Evolutionary conservation across 2,113 vertebrate species (phyloP), one percentile per base, ranked within the genome.

Genomic region (Scophthalmus maximus): DNA sequence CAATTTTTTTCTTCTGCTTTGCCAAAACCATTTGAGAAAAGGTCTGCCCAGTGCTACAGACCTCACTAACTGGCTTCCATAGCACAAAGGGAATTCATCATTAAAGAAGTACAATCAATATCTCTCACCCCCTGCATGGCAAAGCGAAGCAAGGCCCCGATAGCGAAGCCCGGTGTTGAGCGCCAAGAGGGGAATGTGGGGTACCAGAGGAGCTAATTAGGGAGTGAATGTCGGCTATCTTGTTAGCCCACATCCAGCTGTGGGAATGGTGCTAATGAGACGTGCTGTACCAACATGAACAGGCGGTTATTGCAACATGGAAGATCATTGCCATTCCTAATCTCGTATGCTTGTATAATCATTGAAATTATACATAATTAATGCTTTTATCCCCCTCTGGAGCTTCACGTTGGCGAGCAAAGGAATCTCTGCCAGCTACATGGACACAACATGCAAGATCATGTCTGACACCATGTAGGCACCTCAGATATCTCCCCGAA

Each of bases 31-130:
- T 79, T 55, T 83, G 34, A 59, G 74, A 77, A 83, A 80, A 82
- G 66, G 69, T 67, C 83, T 53, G 47, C 26, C 67, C 76, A 40
- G 51, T 65, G 6, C 78, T 61, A 29, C 78, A 83, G 65, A 75
- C 71, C 78, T 67, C 66, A 61, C 81, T 82, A 74, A 83, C 89
- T 57, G 79, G 83, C 83, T 80, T 88, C 74, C n/a, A 7, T 36
- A 76, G 75, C 88, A 87, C 90, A 91, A 92, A 93, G 87, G 83
- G 86, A 92, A 94, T 94, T 79, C 90, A 91, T 92, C 84, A 93
- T 90, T 82, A 89, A 87, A 92, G 89, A 86, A 66, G 61, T 40
- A 74, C 83, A 80, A 92, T 93, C 88, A 85, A 93, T 91, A 90
- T 72, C 72, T 68, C 79, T 76, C 79, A 73, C 77, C 77, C 86